Evolutionary conservation across 2,888 invertebrate species (phyloP), one percentile per base, ranked within the genome.

Genomic region (Acrocyrtus sp.): DNA sequence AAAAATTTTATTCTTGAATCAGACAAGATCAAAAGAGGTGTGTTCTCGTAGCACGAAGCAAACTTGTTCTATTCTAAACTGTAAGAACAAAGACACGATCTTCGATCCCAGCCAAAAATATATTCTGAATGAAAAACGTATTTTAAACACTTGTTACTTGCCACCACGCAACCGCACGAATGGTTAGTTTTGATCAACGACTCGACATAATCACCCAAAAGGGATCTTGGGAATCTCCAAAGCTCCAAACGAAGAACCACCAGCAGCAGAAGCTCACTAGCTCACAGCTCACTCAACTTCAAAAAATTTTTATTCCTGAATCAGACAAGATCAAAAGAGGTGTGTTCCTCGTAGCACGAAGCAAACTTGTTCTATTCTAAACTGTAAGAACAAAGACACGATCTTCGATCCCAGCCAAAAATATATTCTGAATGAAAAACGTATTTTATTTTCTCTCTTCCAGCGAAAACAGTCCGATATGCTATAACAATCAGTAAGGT

Each of bases 31-130:
- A 50, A 24, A 22, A 41, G 45, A 43, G 27, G 26, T 24, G 45
- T 43, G 27, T 21, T 8, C 48, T 26, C 24, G 6, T 21, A 21
- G 21, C 27, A 21, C 45, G 24, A 50, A n/a, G 19, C 21, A 19
- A 48, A 48, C 15, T 24, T 39, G n/a, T 12, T 8, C 12, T 24
- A n/a, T 51, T 1, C 26, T n/a, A 21, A 21, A 48, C 17, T 29
- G 24, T n/a, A n/a, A n/a, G 65, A 65, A 56, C 65, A 65, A 65
- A 65, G 65, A 48, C 17, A 26, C 45, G 26, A 56, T 29, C 48
- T n/a, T n/a, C n/a, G n/a, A n/a, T n/a, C n/a, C 47, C 8, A 65
- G 47, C 21, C 54, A 48, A 21, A 6, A 17, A 12, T 57, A 21
- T 57, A 51, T 26, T 17, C 24, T 65, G 47, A 65, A 65, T 65